phyloP scores from a whole-genome alignment of 2,113 vertebrate genomes.

The Setophaga coronata region DNA sequence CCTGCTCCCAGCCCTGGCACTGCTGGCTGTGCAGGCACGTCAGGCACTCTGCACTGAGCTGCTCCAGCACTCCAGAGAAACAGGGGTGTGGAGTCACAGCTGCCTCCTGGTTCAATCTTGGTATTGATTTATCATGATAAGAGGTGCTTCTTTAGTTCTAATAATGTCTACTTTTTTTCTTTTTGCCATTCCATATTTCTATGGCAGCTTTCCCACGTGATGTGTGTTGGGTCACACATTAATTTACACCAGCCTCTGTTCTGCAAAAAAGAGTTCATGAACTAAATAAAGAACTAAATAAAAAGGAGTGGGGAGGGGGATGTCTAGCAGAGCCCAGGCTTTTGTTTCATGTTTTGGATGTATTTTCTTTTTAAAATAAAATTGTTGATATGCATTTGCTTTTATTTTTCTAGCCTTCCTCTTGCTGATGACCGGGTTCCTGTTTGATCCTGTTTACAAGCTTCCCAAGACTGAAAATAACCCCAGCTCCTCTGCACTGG shows the following conservation, averaged over 20 bases:
- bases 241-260: conserved; percentile 65
- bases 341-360: conserved; percentile 61
- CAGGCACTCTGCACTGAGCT: not conserved
- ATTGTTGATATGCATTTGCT: conserved; percentile 47
- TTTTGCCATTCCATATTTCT: not conserved
- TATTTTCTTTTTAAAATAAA: conserved; percentile 44
- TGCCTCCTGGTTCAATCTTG: not conserved
- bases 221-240: conserved; percentile 43
- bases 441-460: conserved; percentile 70
- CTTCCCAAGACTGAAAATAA: conserved; percentile 54
- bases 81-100: not conserved
- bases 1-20: not conserved
- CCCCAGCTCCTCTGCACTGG: conserved; percentile 33
- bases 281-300: conserved; percentile 40
- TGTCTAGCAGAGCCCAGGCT: conserved; percentile 40
- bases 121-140: conserved; percentile 5
- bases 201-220: conserved; percentile 13
- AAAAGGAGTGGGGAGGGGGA: not conserved
- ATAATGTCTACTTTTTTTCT: not conserved
- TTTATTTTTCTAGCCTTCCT: conserved; percentile 63
- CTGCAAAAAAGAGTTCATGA: conserved; percentile 47
- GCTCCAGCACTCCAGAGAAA: not conserved
- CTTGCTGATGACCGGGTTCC: conserved; percentile 64
- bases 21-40: rapidly evolving
- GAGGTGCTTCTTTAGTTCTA: not conserved